phyloP scores from a whole-genome alignment of 2,797 vertebrate genomes.

The Sebastes kiyomatsui region DNA sequence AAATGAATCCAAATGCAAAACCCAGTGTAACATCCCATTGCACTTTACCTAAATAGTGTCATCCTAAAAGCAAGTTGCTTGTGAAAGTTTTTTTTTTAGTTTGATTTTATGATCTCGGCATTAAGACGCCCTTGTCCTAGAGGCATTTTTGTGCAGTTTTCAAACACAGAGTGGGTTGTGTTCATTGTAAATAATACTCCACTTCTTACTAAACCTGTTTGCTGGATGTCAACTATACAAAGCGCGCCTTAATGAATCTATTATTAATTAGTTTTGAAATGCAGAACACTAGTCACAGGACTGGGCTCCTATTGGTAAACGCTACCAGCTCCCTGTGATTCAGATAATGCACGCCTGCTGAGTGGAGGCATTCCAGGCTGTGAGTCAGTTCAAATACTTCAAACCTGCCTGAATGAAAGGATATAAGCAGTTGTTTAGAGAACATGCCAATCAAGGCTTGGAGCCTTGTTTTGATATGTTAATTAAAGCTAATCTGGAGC shows the following conservation, averaged over 20 bases:
- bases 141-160: background rate
- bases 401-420: constrained; percentile 57
- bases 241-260: constrained; percentile 11
- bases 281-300: constrained; percentile 9
- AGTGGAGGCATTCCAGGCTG: constrained; percentile 61
- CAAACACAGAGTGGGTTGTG: background rate
- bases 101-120: background rate
- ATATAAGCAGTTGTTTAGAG: constrained; percentile 56
- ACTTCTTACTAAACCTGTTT: constrained; percentile 6
- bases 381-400: constrained; percentile 58
- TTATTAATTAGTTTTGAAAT: constrained; percentile 30
- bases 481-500: constrained; percentile 47
- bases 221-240: constrained; percentile 5
- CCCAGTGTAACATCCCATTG: background rate
- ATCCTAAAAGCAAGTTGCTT: background rate
- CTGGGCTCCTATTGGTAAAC: constrained; percentile 41
- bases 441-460: constrained; percentile 60
- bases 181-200: background rate
- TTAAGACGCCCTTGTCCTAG: background rate
- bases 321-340: constrained; percentile 31
- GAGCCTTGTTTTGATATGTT: constrained; percentile 66
- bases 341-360: constrained; percentile 59
- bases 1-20: background rate
- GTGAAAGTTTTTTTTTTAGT: background rate
- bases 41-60: background rate